Conservation (phyloP, 2,888 invertebrate species). For the Eudasyphora cyanicolor region DNA sequence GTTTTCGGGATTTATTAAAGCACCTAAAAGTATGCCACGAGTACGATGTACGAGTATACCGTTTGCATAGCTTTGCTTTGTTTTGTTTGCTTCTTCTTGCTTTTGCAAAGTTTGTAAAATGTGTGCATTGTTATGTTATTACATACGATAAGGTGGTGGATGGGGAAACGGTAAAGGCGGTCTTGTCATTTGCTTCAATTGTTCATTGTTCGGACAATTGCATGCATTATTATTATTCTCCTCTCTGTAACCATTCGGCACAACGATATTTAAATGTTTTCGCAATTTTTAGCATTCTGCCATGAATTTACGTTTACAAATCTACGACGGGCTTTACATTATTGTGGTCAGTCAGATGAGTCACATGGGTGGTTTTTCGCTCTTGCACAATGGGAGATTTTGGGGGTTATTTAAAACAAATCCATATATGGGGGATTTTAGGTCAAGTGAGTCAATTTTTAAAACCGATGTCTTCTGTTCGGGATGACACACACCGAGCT, state of each 20-base stretch:
- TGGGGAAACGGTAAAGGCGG: too few species aligned
- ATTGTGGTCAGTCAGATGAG: background rate
- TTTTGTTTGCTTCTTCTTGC: background rate
- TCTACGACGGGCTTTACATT: background rate
- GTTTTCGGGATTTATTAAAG: constrained; percentile 44
- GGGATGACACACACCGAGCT: too few species aligned
- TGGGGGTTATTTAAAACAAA: too few species aligned
- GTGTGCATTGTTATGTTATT: background rate
- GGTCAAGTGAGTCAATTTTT: too few species aligned
- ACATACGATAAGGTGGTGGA: background rate
- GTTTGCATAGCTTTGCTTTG: background rate
- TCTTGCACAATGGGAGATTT: too few species aligned
- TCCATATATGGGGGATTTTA: too few species aligned
- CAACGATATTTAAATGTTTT: background rate
- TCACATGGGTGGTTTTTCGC: background rate
- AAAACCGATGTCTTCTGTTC: too few species aligned
- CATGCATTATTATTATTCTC: background rate
- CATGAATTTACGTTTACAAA: background rate
- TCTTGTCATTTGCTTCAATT: background rate
- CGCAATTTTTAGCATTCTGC: background rate
- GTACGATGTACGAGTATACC: background rate
- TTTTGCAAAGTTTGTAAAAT: background rate
- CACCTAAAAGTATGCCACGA: constrained; percentile 58
- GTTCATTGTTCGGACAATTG: constrained; percentile 13
- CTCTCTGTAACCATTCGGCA: background rate